A percentile compares a stretch with the other conserved stretches of the same genome.
phyloP scores from a whole-genome alignment of 2,113 vertebrate species.

The Archocentrus centrarchus region DNA sequence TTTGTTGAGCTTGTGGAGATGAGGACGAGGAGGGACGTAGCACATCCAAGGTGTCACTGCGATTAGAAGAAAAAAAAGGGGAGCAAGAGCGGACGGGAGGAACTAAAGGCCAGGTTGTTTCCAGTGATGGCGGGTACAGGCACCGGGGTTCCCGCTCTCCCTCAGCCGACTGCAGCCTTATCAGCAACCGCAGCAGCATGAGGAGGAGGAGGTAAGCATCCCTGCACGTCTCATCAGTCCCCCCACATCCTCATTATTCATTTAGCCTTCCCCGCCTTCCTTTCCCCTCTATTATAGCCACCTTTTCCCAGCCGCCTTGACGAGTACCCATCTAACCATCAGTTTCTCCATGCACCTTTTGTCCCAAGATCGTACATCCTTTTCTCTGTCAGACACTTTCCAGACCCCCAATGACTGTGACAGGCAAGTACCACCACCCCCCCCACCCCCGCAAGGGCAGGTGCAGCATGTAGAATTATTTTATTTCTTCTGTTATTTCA shows the following conservation, averaged over 20 bases:
- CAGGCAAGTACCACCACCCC: neutral
- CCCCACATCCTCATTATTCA: slow-evolving; percentile 69
- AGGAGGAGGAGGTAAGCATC: slow-evolving; percentile 73
- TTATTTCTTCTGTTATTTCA: neutral
- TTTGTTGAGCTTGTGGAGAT: slow-evolving; percentile 42
- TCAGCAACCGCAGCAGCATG: slow-evolving; percentile 56
- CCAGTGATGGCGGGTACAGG: slow-evolving; percentile 64
- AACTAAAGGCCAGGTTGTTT: neutral
- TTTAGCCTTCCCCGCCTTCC: slow-evolving; percentile 67
- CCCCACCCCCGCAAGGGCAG: neutral
- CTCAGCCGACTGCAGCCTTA: slow-evolving; percentile 58
- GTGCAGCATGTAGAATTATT: neutral
- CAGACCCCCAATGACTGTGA: slow-evolving; percentile 11
- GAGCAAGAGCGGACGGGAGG: neutral
- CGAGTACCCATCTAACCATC: slow-evolving; percentile 29
- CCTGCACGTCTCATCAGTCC: slow-evolving; percentile 58
- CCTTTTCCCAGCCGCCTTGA: slow-evolving; percentile 28
- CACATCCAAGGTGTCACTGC: slow-evolving; percentile 41
- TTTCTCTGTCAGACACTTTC: slow-evolving; percentile 23
- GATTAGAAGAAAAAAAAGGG: slow-evolving; percentile 18
- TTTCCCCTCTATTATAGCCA: slow-evolving; percentile 56
- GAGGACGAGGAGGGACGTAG: slow-evolving; percentile 49
- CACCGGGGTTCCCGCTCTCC: slow-evolving; percentile 48
- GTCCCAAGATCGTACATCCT: slow-evolving; percentile 19
- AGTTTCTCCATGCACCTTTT: neutral